phyloP scores from a whole-genome alignment of 2,113 vertebrate genomes.

The Nannospalax galili region DNA sequence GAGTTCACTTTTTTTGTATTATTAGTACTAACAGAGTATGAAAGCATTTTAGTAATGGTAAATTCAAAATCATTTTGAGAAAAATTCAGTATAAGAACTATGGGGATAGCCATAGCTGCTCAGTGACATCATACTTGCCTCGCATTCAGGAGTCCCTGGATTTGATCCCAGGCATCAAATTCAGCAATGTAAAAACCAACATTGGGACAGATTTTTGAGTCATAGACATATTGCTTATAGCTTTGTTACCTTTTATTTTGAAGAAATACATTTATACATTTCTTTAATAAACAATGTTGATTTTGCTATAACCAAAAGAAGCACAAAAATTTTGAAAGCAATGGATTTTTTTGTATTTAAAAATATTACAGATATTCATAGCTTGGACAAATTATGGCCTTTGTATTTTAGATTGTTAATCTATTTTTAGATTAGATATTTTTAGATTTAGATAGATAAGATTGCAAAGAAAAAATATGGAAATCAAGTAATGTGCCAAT shows the following conservation, averaged over 20 bases:
- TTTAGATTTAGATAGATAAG: too few relatives aligned
- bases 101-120: background rate
- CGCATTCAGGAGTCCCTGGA: background rate
- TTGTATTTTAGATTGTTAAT: background rate
- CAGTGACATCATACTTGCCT: background rate
- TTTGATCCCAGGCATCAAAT: background rate
- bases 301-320: constrained; percentile 39
- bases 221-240: background rate
- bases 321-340: background rate
- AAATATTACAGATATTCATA: background rate
- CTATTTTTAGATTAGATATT: constrained; percentile 26
- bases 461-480: background rate
- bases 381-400: background rate
- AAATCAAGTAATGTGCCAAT: background rate
- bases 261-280: background rate
- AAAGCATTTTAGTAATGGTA: background rate
- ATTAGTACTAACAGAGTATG: background rate
- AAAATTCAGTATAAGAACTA: background rate
- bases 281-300: background rate
- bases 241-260: background rate
- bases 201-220: background rate
- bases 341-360: constrained; percentile 37
- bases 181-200: background rate
- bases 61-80: constrained; percentile 44
- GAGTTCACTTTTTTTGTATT: background rate